Base-by-base conservation (phyloP, 1,140 invertebrate genomes). In the Halictus rubicundus region DNA sequence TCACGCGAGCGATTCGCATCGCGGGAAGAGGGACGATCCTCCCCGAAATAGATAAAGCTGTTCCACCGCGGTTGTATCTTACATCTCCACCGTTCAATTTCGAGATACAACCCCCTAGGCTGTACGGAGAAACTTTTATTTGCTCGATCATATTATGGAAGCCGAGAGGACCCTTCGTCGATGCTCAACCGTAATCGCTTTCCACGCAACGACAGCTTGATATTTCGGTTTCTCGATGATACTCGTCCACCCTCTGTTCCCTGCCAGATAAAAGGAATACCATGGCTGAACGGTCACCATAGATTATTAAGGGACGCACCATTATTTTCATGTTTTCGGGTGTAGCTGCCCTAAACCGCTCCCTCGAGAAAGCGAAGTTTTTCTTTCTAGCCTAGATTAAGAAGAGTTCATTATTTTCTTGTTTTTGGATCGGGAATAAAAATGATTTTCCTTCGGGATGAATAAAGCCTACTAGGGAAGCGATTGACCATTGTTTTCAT, bases 71-170 rank as follows among this genome's bases (percentile, higher is more conserved):
- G 57, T 39, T 10, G 23, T 78, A 78, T 68, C 80, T 71, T 23
- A 61, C 23, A 74, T 79, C 66, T 65, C 68, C 42, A 37, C 46
- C 52, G 81, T 72, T 83, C 72, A 68, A 69, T 83, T 83, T 69
- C 72, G 19, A 16, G 57, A 68, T 68, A 72, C 57, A 76, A 61
- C 64, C 63, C 64, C 63, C 54, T 49, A 32, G 49, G 7, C 32
- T 23, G 68, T 8, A 80, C 54, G 64, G 37, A 57, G 71, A 66
- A 80, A 69, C 63, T 84, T 81, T 85, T 85, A 85, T 85, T 83
- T 76, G 77, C 46, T 60, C 77, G 52, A 83, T 83, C 71, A 72
- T 68, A 80, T 85, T 69, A 83, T 76, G 70, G 10, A 23, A 76
- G 32, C 14, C 23, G 54, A 37, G 64, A 46, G 64, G 59, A 68